phyloP scores from a whole-genome alignment of 2,888 invertebrate species.

The Slavum lentiscoides region DNA sequence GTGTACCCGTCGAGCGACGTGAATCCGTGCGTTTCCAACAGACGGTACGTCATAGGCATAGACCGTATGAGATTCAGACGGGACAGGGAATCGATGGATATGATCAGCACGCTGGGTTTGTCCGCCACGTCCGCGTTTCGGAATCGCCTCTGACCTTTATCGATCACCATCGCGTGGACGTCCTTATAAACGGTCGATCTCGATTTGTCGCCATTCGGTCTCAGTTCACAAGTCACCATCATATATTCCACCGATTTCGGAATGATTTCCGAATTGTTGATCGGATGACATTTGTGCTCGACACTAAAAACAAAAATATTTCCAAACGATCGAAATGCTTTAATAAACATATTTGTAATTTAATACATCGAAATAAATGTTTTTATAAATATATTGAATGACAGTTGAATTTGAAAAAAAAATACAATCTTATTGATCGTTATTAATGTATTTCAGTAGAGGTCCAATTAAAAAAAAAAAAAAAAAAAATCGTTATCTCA shows the following conservation, averaged over 20 bases:
- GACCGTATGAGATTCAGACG: constrained; percentile 75
- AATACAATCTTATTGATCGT: no score
- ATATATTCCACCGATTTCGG: constrained; percentile 41
- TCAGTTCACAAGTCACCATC: constrained; percentile 26
- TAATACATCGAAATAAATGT: no score
- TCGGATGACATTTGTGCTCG: constrained; percentile 54
- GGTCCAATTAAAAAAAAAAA: no score
- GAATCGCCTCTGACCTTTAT: constrained; percentile 59
- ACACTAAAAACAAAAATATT: constrained; percentile 33
- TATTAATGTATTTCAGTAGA: no score
- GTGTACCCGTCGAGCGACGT: constrained; percentile 75
- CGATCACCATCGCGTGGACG: constrained; percentile 64
- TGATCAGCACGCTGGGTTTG: constrained; percentile 69
- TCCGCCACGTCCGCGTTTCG: constrained; percentile 11
- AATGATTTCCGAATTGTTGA: constrained; percentile 55
- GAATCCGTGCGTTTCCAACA: constrained; percentile 72
- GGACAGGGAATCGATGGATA: constrained; percentile 87
- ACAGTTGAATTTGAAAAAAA: no score
- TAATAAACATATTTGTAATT: no score
- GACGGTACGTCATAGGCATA: constrained; percentile 73
- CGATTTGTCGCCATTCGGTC: neutral
- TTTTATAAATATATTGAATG: no score
- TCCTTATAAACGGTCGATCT: constrained; percentile 62
- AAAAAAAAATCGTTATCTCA: no score
- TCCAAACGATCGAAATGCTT: neutral